Base-by-base conservation (phyloP, 1,140 invertebrate species). In the Formica selysi region DNA sequence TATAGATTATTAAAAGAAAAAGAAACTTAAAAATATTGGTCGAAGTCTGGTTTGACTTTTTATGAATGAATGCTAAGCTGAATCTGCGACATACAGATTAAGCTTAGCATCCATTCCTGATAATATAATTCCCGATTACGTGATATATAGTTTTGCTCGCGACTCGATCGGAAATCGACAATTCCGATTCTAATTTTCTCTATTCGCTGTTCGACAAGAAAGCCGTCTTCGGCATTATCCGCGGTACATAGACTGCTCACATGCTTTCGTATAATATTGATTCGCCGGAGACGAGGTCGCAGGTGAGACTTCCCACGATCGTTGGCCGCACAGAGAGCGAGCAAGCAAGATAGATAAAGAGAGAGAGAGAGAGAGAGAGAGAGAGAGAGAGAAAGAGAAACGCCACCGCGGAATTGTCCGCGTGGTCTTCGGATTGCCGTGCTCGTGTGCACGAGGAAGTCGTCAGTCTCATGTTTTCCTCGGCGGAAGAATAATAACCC, bases 231-330 rank as follows among this genome's bases (percentile, higher is more conserved):
- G 67, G 41, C 57, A 22, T 86, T 89, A 76, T 85, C 70, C 48
- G 61, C 16, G 61, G 51, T 61, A 81, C 61, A 86, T 59, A 59
- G 74, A 19, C 54, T 83, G 89, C 59, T 85, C 81, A 70, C 76
- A 83, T 73, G 85, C 73, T 87, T 86, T 91, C 90, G 87, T 91
- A 71, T 89, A 89, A 91, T 93, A 93, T 93, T 86, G 92, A 93
- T 93, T 93, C 76, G 86, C 51, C n/a, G 59, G 86, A 91, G 91
- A 91, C 89, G 91, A 92, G 91, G 92, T 92, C 88, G 87, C 92
- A 93, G 92, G 92, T 93, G 92, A 91, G 84, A 85, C 62, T 93
- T 93, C 92, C 87, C 92, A 93, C 92, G 92, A 89, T 91, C 89
- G 83, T 87, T 86, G 87, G 68, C 64, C 87, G 44, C 57, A 86